Percentiles rank a stretch among this genome's conserved stretches.
Conservation (phyloP, 2,888 invertebrate genomes). For the Polymixis flavicincta region DNA sequence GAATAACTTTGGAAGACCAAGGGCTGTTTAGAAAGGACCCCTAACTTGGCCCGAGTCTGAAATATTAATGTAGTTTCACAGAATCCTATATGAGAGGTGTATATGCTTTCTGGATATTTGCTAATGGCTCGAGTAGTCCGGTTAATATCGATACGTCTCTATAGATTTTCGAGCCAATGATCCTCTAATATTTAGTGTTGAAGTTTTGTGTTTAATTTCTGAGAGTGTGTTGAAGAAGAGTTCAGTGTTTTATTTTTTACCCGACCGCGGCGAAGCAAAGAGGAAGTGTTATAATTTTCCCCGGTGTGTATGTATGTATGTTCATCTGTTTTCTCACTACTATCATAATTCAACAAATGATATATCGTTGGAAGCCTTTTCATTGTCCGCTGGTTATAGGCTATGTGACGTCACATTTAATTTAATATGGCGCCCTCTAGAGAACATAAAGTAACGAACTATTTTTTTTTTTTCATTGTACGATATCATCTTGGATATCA, state of each 20-base stretch:
- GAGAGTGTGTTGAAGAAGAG: neutral
- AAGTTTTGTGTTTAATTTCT: constrained; percentile 32
- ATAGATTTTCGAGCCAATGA: constrained; percentile 38
- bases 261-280: no score
- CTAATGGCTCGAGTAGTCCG: constrained; percentile 71
- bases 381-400: no score
- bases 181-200: constrained; percentile 34
- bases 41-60: constrained; percentile 84
- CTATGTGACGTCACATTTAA: no score
- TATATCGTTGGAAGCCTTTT: no score
- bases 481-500: no score
- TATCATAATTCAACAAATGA: no score
- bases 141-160: constrained; percentile 65
- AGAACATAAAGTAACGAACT: no score
- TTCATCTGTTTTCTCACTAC: no score
- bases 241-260: neutral
- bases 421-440: no score
- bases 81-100: constrained; percentile 88
- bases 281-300: no score
- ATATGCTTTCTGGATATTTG: constrained; percentile 80
- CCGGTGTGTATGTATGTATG: no score
- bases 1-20: constrained; percentile 90
- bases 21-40: constrained; percentile 90
- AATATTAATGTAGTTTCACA: constrained; percentile 90
- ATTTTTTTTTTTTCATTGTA: no score